Conservation (phyloP, 2,113 vertebrate species). For the Rhinopomastus cyanomelas region DNA sequence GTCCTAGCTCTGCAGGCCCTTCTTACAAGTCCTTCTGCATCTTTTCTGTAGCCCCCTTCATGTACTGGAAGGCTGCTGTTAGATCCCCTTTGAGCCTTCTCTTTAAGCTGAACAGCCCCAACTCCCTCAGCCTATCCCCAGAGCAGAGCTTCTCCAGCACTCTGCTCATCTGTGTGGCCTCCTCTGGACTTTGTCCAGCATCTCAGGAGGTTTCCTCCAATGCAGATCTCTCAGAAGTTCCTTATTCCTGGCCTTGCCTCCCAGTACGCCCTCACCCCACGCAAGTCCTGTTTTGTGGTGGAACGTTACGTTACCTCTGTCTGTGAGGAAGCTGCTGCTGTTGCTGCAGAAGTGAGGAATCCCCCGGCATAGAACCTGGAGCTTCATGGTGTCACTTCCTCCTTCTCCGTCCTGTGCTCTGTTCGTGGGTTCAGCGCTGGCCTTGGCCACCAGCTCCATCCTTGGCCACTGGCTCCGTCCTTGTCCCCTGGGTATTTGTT, state of each 20-base stretch:
- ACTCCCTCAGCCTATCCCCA: no score
- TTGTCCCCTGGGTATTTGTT: neutral
- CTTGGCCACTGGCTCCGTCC: neutral
- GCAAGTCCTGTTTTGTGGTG: neutral
- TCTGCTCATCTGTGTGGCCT: no score
- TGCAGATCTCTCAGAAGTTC: neutral
- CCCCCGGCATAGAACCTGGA: neutral
- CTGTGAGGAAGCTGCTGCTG: neutral
- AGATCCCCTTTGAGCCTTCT: no score
- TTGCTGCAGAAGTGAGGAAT: neutral
- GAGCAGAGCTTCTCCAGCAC: no score
- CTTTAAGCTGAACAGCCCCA: no score
- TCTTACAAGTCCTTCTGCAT: no score
- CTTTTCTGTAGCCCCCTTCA: no score
- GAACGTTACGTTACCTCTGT: neutral
- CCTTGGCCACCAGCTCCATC: neutral
- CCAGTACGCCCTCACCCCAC: neutral
- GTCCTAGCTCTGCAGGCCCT: no score
- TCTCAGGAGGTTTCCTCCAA: neutral
- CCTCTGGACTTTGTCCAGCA: no score
- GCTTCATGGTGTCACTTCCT: neutral
- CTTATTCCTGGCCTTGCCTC: neutral
- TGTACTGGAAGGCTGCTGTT: no score
- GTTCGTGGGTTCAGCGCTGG: neutral
- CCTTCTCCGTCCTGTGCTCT: neutral